These are phyloP conservation scores for Callionymus lyra DNA, from an alignment of 2,113 vertebrate species.

Conservation along the genomic window DNA sequence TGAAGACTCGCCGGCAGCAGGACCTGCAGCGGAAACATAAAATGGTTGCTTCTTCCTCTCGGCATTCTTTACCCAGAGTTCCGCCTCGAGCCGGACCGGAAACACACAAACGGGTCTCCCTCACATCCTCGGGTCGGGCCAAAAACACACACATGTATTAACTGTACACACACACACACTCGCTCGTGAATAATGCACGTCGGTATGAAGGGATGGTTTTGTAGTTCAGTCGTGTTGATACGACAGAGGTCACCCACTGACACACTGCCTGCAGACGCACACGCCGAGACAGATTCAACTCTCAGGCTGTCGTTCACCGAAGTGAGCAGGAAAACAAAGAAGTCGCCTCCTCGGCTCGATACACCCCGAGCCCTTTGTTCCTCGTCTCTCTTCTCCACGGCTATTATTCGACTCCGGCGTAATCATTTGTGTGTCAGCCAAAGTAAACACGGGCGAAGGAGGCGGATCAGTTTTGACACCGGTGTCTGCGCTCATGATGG, in stretches of 20 bases:
- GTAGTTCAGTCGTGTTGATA: conserved; percentile 19
- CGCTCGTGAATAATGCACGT: conserved; percentile 36
- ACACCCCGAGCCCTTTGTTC: background rate
- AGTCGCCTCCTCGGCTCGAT: background rate
- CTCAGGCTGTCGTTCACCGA: conserved; percentile 14
- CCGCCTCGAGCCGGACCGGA: background rate
- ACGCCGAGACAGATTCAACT: conserved; percentile 14
- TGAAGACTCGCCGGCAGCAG: too few relatives aligned
- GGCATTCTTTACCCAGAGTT: too few relatives aligned
- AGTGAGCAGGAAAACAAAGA: conserved; percentile 40
- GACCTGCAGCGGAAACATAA: conserved; percentile 7
- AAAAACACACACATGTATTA: too few relatives aligned
- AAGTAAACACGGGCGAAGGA: conserved; percentile 16
- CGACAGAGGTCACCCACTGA: conserved; percentile 48
- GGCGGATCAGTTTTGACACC: too few relatives aligned
- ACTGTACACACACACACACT: background rate
- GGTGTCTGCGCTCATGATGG: too few relatives aligned
- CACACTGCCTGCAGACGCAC: conserved; percentile 33
- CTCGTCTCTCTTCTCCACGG: conserved; percentile 1
- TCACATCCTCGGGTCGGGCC: too few relatives aligned
- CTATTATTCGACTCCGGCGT: background rate
- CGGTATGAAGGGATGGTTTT: conserved; percentile 7
- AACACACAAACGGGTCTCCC: background rate
- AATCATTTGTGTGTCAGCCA: background rate
- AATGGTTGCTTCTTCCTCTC: conserved; percentile 15